Percentiles rank a stretch among this genome's conserved stretches.
phyloP scores from a whole-genome alignment of 2,113 vertebrate species.

The Solea senegalensis region DNA sequence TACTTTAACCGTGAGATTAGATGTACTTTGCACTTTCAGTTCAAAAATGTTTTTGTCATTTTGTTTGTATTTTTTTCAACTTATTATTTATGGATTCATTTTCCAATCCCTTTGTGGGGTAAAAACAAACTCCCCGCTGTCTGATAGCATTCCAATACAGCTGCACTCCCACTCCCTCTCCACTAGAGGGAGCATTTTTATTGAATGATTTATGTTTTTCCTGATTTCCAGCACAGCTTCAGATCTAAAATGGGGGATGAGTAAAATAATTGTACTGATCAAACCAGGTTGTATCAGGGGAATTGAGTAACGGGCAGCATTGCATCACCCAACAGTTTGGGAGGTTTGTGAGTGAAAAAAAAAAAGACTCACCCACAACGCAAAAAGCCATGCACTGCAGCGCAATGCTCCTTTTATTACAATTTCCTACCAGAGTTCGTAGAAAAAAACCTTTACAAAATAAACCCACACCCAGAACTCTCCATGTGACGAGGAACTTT shows the following conservation, averaged over 20 bases:
- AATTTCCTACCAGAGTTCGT: constrained; percentile 72
- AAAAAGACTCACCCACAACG: constrained; percentile 30
- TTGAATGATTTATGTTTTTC: constrained; percentile 54
- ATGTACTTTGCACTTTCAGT: constrained; percentile 81
- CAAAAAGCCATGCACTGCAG: constrained; percentile 79
- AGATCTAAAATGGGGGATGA: constrained; percentile 51
- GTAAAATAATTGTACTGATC: not conserved
- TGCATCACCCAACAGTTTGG: constrained; percentile 76
- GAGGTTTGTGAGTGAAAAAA: constrained; percentile 38
- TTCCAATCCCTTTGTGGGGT: constrained; percentile 28
- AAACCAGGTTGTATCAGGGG: constrained; percentile 25
- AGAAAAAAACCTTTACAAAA: constrained; percentile 50
- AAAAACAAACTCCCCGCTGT: constrained; percentile 18
- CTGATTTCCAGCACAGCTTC: constrained; percentile 68
- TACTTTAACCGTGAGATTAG: constrained; percentile 77
- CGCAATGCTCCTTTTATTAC: constrained; percentile 67
- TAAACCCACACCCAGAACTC: constrained; percentile 65
- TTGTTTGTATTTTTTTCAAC: constrained; percentile 48
- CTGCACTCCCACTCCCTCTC: constrained; percentile 35
- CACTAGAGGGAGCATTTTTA: constrained; percentile 26
- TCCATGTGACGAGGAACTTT: constrained; percentile 82
- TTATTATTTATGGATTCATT: constrained; percentile 36
- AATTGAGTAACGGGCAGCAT: constrained; percentile 56
- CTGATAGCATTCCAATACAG: constrained; percentile 47
- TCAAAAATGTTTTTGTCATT: constrained; percentile 49